Conservation (phyloP, 2,113 vertebrate species). For the Malaclemys terrapin region DNA sequence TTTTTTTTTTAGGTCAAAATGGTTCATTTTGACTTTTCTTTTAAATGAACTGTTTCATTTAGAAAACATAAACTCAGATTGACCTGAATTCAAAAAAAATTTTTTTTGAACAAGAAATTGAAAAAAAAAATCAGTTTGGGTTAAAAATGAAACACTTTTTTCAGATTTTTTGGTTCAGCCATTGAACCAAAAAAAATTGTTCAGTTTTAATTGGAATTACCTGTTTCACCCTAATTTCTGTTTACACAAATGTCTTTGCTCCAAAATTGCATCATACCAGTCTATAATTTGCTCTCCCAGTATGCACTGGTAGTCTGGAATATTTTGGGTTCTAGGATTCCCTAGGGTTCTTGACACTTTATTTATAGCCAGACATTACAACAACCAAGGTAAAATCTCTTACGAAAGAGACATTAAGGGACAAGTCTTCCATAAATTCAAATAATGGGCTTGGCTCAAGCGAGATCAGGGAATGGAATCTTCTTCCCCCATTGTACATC, state of each 20-base stretch:
- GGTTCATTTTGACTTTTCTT: not conserved
- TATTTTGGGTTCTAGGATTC: not conserved
- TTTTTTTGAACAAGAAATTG: not conserved
- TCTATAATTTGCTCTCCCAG: not conserved
- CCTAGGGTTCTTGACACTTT: not conserved
- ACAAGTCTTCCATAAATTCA: slow-evolving; percentile 62
- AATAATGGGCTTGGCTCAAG: slow-evolving; percentile 52
- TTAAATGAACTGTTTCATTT: not conserved
- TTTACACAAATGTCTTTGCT: not conserved
- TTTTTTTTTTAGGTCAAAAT: not conserved
- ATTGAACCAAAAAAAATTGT: not conserved
- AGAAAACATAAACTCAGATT: not conserved
- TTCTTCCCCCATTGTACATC: slow-evolving; percentile 52
- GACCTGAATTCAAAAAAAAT: not conserved
- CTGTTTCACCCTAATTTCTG: slow-evolving; percentile 14
- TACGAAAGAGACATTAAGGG: slow-evolving; percentile 68
- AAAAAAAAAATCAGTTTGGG: not conserved
- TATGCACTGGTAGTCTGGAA: not conserved
- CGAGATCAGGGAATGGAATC: slow-evolving; percentile 58
- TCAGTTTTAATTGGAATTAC: not conserved
- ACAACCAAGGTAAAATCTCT: slow-evolving; percentile 4
- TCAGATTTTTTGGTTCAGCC: not conserved
- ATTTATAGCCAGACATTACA: not conserved
- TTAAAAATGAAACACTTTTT: not conserved
- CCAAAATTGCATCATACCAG: not conserved